A percentile compares a stretch with the other conserved stretches of the same genome.
phyloP scores from a whole-genome alignment of 37 sponge, comb jelly and placozoan genomes.

The Cladorhizidae sp. region DNA sequence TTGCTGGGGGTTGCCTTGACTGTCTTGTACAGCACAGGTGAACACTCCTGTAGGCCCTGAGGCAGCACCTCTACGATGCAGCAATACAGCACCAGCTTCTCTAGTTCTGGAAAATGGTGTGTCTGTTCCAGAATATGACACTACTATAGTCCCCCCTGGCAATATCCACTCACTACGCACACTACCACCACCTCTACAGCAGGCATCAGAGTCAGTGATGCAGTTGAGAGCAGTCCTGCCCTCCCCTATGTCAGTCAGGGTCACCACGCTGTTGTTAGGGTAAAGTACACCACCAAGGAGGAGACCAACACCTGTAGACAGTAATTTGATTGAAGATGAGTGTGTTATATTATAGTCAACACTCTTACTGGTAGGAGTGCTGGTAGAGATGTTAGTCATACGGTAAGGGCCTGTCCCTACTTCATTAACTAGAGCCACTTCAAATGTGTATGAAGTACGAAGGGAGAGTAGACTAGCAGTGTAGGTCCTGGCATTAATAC shows the following conservation, averaged over 20 bases:
- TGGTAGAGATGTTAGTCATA: no score
- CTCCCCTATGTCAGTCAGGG: slow-evolving; percentile 10
- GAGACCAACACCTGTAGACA: not conserved
- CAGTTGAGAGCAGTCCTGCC: slow-evolving; percentile 7
- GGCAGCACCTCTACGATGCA: not conserved
- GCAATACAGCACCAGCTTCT: not conserved
- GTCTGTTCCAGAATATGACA: not conserved
- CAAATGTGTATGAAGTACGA: no score
- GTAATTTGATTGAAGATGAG: not conserved
- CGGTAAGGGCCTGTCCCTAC: no score
- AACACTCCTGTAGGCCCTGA: not conserved
- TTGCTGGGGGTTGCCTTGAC: not conserved
- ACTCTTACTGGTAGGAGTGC: no score
- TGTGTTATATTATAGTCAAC: no score
- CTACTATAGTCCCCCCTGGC: not conserved
- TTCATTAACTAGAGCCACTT: no score
- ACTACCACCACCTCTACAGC: not conserved
- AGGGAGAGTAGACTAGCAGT: no score
- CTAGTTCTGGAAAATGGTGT: not conserved
- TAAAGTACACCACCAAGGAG: not conserved
- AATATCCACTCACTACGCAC: not conserved
- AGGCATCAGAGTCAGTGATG: not conserved
- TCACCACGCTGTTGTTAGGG: slow-evolving; percentile 28
- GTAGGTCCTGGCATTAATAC: no score
- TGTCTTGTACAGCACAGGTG: slow-evolving; percentile 19